Percentiles rank a stretch among this genome's conserved stretches.
Conservation (phyloP, 2,113 vertebrate species). For the Pogona vitticeps region DNA sequence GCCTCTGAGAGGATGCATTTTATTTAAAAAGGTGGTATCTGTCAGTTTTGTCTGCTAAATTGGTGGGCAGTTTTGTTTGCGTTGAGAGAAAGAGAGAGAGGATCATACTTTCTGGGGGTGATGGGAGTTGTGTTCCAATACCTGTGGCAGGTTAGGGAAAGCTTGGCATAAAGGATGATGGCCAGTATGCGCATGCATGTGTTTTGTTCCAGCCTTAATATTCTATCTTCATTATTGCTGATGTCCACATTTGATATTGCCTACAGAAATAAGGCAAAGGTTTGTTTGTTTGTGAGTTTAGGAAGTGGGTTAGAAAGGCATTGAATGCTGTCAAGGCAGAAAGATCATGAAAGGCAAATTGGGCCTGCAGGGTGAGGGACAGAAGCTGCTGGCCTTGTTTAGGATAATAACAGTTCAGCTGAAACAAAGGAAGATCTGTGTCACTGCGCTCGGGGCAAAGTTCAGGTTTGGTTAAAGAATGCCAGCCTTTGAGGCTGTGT, state of each 20-base stretch:
- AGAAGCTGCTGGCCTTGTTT: neutral
- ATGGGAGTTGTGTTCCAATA: too few relatives aligned
- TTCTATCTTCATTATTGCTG: neutral
- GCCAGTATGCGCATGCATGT: too few relatives aligned
- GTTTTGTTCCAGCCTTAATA: neutral
- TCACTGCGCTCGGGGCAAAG: neutral
- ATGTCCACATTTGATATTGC: neutral
- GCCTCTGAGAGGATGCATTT: neutral
- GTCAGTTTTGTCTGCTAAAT: too few relatives aligned
- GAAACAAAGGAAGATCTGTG: neutral
- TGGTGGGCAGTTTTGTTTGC: too few relatives aligned
- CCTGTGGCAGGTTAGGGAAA: too few relatives aligned
- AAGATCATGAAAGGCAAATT: neutral
- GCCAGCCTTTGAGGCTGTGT: neutral
- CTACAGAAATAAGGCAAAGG: neutral
- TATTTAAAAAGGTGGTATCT: neutral
- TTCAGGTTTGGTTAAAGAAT: neutral
- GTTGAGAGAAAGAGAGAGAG: too few relatives aligned
- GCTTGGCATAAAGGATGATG: too few relatives aligned
- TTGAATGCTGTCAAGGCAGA: neutral
- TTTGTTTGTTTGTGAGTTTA: too few relatives aligned
- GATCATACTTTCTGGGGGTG: too few relatives aligned
- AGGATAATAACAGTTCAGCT: neutral
- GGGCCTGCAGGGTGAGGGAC: neutral
- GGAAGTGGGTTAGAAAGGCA: too few relatives aligned